A percentile compares a stretch with the other conserved stretches of the same genome.
phyloP scores from a whole-genome alignment of 2,888 invertebrate genomes.

The Volucella inflata region DNA sequence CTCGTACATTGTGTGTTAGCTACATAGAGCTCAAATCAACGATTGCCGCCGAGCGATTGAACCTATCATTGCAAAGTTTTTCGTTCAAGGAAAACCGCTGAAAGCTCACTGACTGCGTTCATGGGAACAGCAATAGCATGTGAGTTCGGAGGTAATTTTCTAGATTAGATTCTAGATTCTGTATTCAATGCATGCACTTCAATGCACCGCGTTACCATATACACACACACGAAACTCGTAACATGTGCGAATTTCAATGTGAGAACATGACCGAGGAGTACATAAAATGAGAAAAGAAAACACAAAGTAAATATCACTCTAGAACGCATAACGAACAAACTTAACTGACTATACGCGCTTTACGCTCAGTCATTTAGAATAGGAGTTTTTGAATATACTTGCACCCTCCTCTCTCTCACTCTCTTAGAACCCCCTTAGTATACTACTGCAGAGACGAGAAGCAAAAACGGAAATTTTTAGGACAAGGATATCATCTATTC shows the following conservation, averaged over 20 bases:
- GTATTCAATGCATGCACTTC: conserved; percentile 61
- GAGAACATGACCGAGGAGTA: conserved; percentile 28
- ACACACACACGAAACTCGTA: not conserved
- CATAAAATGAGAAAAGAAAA: conserved; percentile 10
- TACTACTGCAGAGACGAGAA: conserved; percentile 37
- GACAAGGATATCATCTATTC: conserved; percentile 76
- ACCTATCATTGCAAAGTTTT: conserved; percentile 75
- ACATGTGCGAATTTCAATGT: conserved; percentile 42
- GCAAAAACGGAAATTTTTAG: conserved; percentile 75
- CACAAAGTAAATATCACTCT: conserved; percentile 46
- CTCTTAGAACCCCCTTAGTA: not conserved
- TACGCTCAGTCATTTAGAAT: conserved; percentile 73
- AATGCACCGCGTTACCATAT: conserved; percentile 12
- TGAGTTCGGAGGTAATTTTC: conserved; percentile 73
- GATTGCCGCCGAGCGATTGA: conserved; percentile 60
- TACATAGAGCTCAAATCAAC: conserved; percentile 40
- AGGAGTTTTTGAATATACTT: conserved; percentile 37
- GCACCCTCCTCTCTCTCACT: too few species aligned
- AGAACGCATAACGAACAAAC: conserved; percentile 64
- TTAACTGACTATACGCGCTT: conserved; percentile 66
- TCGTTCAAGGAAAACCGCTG: conserved; percentile 74
- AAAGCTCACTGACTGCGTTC: conserved; percentile 76
- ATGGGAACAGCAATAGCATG: conserved; percentile 62
- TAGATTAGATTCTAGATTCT: conserved; percentile 73
- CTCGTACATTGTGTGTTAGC: conserved; percentile 2